Base-by-base conservation (phyloP, 2,797 vertebrate species). In the Lophotriccus pileatus region DNA sequence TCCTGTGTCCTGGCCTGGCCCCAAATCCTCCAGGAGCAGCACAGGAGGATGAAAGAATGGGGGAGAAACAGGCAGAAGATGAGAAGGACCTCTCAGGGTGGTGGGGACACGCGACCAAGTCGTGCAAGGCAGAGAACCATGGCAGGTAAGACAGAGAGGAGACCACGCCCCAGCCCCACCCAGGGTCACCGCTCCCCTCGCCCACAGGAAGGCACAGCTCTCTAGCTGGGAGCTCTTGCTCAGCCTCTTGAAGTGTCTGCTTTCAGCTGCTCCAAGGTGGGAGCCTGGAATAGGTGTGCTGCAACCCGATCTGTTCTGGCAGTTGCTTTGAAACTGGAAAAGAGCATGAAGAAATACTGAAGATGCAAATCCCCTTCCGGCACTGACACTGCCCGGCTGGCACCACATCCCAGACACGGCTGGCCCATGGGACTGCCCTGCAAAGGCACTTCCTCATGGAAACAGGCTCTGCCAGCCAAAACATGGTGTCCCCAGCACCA, bases 301-400 rank as follows among this genome's bases (percentile, higher is more conserved):
- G 94, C 83, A 95, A 95, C 89, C 91, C 53, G 95, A 96, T 91
- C 94, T 56, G 62, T 83, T 49, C 83, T 70, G 77, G 93, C 91
- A 94, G 93, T 69, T 94, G 95, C 89, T 93, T 83, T 36, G 47
- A 55, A 73, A 63, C 93, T 89, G 85, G 68, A 73, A 75, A 78
- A 70, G 75, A 93, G 79, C 82, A 63, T 0, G 7, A 58, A 91
- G 82, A 49, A 47, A 32, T 20, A 87, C 4, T 74, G 70, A 75
- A 91, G 93, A 86, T 46, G 73, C 84, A 75, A 87, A 90, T 76
- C 55, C 79, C 77, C 70, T 91, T 91, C 87, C 68, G 14, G 75
- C 93, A 72, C 49, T 10, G n/a, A 68, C 44, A 68, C 11, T 0
- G 4, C 60, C 80, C 0, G 13, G 34, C 87, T 82, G 93, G 91